These are phyloP conservation scores for Drosophila athabasca DNA, from an alignment of 1,140 invertebrate species.

Conservation along the genomic window DNA sequence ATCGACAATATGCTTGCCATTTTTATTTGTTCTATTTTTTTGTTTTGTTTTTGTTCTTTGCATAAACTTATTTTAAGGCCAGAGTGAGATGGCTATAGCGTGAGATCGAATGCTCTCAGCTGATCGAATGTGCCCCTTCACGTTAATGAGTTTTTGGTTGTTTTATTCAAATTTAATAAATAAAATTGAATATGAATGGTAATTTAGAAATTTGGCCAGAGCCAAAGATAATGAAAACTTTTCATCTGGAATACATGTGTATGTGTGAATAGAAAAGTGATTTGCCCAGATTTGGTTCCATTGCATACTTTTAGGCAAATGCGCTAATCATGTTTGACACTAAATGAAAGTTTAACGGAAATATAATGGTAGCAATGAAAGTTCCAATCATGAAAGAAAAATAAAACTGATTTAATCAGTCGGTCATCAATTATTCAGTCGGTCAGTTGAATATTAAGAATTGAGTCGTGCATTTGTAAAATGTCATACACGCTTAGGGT, in stretches of 20 bases:
- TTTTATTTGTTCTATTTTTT: constrained; percentile 57
- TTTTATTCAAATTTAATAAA: not conserved
- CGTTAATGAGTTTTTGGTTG: not conserved
- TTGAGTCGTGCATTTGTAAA: no score
- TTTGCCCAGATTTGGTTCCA: no score
- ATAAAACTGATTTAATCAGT: no score
- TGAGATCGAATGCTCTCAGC: constrained; percentile 27
- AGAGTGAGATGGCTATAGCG: constrained; percentile 6
- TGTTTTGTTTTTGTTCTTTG: constrained; percentile 39
- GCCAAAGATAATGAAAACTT: constrained; percentile 20
- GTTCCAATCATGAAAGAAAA: no score
- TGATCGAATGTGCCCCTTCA: constrained; percentile 4
- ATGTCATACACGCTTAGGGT: no score
- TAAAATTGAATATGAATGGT: not conserved
- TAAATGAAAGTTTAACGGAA: no score
- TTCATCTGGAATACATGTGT: constrained; percentile 24
- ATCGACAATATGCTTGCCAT: constrained; percentile 38
- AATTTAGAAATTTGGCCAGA: constrained; percentile 4
- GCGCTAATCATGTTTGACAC: no score
- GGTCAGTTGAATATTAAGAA: no score
- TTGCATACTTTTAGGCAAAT: no score
- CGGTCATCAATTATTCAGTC: no score
- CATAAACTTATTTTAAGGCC: constrained; percentile 59
- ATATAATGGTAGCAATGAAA: no score
- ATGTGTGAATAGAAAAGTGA: not conserved